Percentiles rank a stretch among this genome's conserved stretches.
These are phyloP conservation scores for Fissipunctia ypsillon DNA, from an alignment of 2,888 invertebrate species.

Conservation along the genomic window DNA sequence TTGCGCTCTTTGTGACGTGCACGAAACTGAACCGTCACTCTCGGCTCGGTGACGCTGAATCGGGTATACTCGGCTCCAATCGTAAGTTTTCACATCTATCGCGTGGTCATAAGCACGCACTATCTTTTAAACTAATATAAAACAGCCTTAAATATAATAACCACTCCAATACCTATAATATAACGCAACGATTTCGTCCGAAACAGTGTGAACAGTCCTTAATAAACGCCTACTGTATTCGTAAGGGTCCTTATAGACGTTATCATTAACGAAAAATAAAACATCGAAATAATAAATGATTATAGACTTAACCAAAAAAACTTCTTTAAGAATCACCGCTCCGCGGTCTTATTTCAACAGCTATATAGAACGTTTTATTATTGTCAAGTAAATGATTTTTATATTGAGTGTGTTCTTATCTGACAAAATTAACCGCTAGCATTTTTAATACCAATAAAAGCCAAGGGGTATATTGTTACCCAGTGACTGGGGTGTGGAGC, in stretches of 20 bases:
- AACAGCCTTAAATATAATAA: background rate
- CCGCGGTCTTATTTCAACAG: constrained; percentile 19
- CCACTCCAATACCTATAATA: background rate
- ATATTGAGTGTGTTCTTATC: constrained; percentile 2
- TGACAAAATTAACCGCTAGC: accelerated
- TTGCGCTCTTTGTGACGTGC: no score
- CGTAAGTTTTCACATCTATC: no score
- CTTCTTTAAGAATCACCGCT: constrained; percentile 28
- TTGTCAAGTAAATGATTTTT: background rate
- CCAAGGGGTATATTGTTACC: background rate
- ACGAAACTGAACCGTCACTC: background rate
- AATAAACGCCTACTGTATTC: constrained; percentile 25
- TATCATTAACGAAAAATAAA: constrained; percentile 16
- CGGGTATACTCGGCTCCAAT: background rate
- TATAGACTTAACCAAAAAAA: constrained; percentile 12
- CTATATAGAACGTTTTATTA: constrained; percentile 2
- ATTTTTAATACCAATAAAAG: background rate
- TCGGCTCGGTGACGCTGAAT: background rate
- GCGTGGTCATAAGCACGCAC: background rate
- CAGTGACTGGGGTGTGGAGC: background rate
- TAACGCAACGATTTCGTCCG: background rate
- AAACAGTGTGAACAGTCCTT: constrained; percentile 38
- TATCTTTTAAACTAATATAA: background rate
- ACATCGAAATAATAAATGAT: constrained; percentile 30
- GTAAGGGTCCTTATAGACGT: constrained; percentile 10